A percentile compares a stretch with the other conserved stretches of the same genome.
Evolutionary conservation across 1,140 invertebrate species (phyloP).

Genomic region (Pogonomyrmex californicus): DNA sequence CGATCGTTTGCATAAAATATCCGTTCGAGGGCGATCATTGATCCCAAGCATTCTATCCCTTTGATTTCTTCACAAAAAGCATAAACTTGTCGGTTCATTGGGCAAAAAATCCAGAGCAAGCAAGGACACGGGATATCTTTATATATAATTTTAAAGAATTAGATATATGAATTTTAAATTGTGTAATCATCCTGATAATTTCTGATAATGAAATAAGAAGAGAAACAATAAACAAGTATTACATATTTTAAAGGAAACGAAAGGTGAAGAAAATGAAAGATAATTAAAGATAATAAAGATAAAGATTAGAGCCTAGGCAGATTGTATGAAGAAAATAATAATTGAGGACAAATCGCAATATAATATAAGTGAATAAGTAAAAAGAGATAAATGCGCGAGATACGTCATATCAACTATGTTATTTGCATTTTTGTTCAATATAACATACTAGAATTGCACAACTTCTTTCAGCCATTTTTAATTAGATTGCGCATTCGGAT

Average conservation of each 20-base stretch:
- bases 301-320: no score
- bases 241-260: background rate
- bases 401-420: background rate
- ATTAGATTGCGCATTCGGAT: background rate
- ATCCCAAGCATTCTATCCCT: slow-evolving; percentile 9
- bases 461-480: background rate
- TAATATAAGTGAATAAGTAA: no score
- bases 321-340: background rate
- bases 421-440: background rate
- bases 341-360: background rate
- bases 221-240: background rate
- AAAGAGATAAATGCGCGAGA: no score
- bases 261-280: no score
- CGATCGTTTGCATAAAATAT: slow-evolving; percentile 40
- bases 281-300: no score
- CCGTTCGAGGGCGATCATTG: slow-evolving; percentile 35
- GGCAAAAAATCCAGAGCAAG: no score
- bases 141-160: background rate
- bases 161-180: background rate
- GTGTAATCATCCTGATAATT: background rate
- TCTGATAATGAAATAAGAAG: background rate
- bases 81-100: background rate
- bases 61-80: background rate
- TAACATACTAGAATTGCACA: background rate
- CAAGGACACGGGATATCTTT: background rate